Evolutionary conservation across 2,113 vertebrate species (phyloP).

Genomic region (Piaya cayana): DNA sequence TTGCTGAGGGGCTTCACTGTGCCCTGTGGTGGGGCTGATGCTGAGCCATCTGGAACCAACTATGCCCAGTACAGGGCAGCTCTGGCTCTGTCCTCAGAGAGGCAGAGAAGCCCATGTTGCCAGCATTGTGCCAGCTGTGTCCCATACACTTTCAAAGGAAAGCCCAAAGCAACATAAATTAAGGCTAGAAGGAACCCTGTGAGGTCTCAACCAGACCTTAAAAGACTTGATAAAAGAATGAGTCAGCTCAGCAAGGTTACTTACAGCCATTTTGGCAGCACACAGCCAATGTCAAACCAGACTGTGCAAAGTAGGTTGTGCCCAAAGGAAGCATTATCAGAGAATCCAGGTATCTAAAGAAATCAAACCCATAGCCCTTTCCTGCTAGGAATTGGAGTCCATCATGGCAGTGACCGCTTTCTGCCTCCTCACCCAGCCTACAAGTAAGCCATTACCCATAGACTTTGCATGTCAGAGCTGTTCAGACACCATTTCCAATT

Average conservation of each 20-base stretch:
- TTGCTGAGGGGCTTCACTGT: neutral
- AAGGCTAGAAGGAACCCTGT: neutral
- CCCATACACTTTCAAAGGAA: neutral
- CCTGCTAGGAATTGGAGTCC: neutral
- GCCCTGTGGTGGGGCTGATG: neutral
- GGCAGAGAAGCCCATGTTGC: neutral
- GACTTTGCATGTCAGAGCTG: accelerated
- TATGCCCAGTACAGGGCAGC: too few relatives aligned
- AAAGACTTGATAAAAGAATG: neutral
- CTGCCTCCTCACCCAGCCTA: neutral
- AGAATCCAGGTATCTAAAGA: neutral
- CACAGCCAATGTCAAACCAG: neutral
- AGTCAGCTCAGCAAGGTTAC: neutral
- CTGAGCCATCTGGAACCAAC: accelerated
- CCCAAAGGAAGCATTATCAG: neutral
- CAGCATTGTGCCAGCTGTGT: neutral
- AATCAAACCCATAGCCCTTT: neutral
- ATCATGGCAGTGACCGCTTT: neutral
- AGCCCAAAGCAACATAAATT: neutral
- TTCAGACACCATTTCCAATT: neutral
- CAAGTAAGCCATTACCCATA: neutral
- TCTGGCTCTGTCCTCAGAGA: neutral
- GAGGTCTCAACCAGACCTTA: neutral
- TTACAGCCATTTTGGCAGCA: neutral
- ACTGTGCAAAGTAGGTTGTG: accelerated